Evolutionary conservation across 35 echinoderm and acorn worm genomes (phyloP), one percentile per base, ranked within the genome.

Genomic region (Apostichopus californicus): DNA sequence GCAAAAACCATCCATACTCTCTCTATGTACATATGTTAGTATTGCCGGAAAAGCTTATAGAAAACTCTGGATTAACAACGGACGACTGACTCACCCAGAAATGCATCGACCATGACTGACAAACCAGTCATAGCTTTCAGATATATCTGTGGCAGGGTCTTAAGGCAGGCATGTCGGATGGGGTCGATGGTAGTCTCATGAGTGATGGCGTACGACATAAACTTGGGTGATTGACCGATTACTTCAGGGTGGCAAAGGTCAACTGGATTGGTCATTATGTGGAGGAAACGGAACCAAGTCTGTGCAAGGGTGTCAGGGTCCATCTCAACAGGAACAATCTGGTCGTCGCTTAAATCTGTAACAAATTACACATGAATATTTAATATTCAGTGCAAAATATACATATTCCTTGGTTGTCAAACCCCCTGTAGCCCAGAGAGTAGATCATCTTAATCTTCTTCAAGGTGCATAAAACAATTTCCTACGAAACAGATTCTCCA

Each of bases 261-360:
- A 14, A 99, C 97, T 9, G 97, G 97, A 77, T 99, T 99, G 80
- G 79, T 94, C 3, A 99, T 75, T 14, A 99, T 59, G 83, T 99
- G 97, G 1, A 99, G 93, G 77, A 99, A 99, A 18, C 97, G 70
- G 73, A 99, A 99, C 97, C 97, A 99, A 10, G 91, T 93, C 79
- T 99, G 97, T 6, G 97, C 97, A 10, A 99, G 60, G 28, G 91
- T 91, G 53, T 96, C 92, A 55, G 93, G 94, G 57, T 99, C 97
- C 93, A 99, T 88, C 25, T 96, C 97, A 6, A 89, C 64, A 0
- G 97, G 95, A 21, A 99, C 91, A 52, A 99, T 99, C 56, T 92
- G 90, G 9, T 90, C 91, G 90, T 99, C 97, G 73, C 90, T 93
- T 53, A 91, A 91, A 68, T 86, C 97, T 98, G 81, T 15, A 75